phyloP scores from a whole-genome alignment of 2,888 invertebrate genomes.

The Apodemia zela region DNA sequence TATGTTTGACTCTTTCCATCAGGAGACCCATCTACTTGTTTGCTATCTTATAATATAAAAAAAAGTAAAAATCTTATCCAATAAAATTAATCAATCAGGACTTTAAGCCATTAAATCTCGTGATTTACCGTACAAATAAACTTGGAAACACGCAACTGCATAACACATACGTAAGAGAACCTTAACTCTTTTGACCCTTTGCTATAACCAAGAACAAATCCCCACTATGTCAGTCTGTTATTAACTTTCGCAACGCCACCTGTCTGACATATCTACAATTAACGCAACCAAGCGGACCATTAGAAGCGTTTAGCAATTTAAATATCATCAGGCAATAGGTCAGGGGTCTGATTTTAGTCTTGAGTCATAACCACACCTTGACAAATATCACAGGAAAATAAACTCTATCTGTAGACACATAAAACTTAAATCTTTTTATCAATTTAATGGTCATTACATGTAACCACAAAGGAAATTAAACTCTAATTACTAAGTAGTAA shows the following conservation, averaged over 20 bases:
- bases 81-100: too few relatives aligned
- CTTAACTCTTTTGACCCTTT: neutral
- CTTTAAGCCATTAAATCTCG: too few relatives aligned
- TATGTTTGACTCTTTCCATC: too few relatives aligned
- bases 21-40: too few relatives aligned
- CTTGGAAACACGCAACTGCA: neutral
- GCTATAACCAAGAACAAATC: conserved; percentile 6
- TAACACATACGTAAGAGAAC: neutral
- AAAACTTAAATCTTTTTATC: neutral
- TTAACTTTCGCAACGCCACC: conserved; percentile 26
- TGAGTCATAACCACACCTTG: conserved; percentile 17
- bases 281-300: conserved; percentile 33
- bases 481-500: neutral
- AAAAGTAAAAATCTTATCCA: too few relatives aligned
- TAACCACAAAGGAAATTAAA: conserved; percentile 5
- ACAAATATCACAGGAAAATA: neutral
- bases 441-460: conserved; percentile 23
- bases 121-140: too few relatives aligned
- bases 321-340: conserved; percentile 40
- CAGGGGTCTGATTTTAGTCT: conserved; percentile 34
- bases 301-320: conserved; percentile 37
- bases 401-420: neutral
- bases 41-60: too few relatives aligned
- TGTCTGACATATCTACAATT: conserved; percentile 34
- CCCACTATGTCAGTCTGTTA: neutral